Evolutionary conservation across 2,888 invertebrate genomes (phyloP), one percentile per base, ranked within the genome.

Genomic region (Seira musarum): DNA sequence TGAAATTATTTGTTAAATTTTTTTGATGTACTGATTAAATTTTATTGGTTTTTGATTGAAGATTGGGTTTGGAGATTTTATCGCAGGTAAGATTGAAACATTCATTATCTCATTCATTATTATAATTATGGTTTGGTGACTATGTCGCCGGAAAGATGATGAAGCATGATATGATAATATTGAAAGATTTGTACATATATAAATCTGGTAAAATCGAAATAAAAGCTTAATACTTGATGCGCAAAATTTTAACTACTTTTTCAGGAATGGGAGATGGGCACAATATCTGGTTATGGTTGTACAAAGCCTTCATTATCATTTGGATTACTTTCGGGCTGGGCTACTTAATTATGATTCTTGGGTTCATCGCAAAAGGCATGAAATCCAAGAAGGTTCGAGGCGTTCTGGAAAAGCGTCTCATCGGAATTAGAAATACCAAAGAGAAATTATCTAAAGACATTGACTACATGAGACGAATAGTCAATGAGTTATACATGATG

Each of bases 271-370:
- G 86, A 24, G 82, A 84, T 60, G 86, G 85, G 3, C 83, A 85
- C 63, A 85, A 83, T 40, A 49, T 84, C 22, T 87, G 87, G 87
- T 57, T 87, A n/a, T 88, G 88, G 82, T 89, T 93, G 1, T 97
- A 97, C 90, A 93, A 96, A 89, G 92, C 94, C 80, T 94, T 95
- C 87, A 91, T 96, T 0, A 92, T 96, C 40, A 89, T 94, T 25
- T 97, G 97, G 97, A 95, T 97, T 72, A 95, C 96, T 81, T 96
- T 96, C 87, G 96, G 97, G 0, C 91, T 97, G 83, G 96, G 96
- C 0, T 97, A 97, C 89, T 92, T 96, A 63, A 93, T 96, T 24
- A 97, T 97, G 96, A 92, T 96, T 64, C 92, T 96, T 86, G 94
- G 94, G 0, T 96, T 95, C 87, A 94, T 96, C 85, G 93, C 95